Base-by-base conservation (phyloP, 2,888 invertebrate genomes). In the Melanostoma mellinum region DNA sequence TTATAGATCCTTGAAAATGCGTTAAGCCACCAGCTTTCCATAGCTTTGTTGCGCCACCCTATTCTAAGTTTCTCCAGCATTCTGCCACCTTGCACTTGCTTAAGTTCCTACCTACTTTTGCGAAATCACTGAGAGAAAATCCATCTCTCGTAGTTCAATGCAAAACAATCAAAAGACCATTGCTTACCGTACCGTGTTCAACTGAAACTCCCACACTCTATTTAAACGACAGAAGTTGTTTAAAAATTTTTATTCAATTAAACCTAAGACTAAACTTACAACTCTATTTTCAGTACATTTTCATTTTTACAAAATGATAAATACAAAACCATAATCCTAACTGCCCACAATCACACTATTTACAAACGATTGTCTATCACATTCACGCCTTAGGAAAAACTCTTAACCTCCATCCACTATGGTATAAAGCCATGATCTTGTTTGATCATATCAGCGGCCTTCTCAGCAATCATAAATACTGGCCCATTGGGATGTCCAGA, bases 401-500 rank as follows among this genome's bases (percentile, higher is more conserved):
- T 32, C 8, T 5, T 6, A n/a, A 46, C 2, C 48, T 46, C 30
- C 36, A 33, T 10, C 9, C 1, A 32, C 30, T 75, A 89, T 3
- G 85, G 79, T 46, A 88, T 91, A 88, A 88, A 88, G 53, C 90
- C 92, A 76, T 92, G 91, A 71, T 92, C 91, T 65, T 90, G 88
- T 87, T 92, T 93, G 55, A 93, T 92, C 91, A 93, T 91, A 86
- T 93, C 93, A 3, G 93, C 92, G 6, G 92, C 93, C 86, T 93
- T 93, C 87, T 93, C 93, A 9, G 92, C 93, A 72, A 93, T 93
- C 93, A 93, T 93, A 30, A 92, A 92, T 2, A 92, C 92, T 0
- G 93, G 93, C 0, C 92, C 93, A 87, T 93, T 92, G 0, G 93
- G 93, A 87, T 93, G 93, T 2, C 91, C 92, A 5, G 93, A 91